A percentile compares a stretch with the other conserved stretches of the same genome.
These are phyloP conservation scores for Lottia gigantea DNA, from an alignment of 2,888 invertebrate genomes.

Conservation along the genomic window DNA sequence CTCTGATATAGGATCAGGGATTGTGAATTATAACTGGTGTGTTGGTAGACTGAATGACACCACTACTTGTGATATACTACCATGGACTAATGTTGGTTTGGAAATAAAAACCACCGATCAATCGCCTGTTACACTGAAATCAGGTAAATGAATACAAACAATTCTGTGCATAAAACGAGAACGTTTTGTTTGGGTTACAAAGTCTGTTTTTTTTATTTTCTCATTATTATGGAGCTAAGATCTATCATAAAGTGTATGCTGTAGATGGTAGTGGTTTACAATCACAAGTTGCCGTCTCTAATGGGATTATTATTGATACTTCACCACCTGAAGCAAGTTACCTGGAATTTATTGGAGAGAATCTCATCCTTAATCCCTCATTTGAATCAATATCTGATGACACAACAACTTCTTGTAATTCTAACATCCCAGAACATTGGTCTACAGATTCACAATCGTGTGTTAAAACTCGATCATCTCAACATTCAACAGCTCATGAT, in stretches of 20 bases:
- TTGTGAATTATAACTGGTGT: constrained; percentile 18
- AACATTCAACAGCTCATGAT: background rate
- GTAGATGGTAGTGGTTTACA: constrained; percentile 36
- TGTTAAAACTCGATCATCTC: background rate
- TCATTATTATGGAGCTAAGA: constrained; percentile 28
- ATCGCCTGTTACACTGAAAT: background rate
- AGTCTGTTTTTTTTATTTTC: no score
- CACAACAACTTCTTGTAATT: background rate
- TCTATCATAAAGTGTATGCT: constrained; percentile 38
- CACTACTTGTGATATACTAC: constrained; percentile 4
- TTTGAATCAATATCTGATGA: constrained; percentile 25
- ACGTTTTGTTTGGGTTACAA: no score
- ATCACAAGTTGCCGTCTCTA: constrained; percentile 37
- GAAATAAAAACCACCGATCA: background rate
- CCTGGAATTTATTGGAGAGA: constrained; percentile 25
- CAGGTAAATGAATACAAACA: constrained; percentile 1
- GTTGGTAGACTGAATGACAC: background rate
- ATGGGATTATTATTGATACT: constrained; percentile 40
- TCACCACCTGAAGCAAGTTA: constrained; percentile 32
- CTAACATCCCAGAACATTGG: constrained; percentile 6
- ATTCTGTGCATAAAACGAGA: background rate
- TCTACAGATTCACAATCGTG: background rate
- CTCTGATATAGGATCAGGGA: constrained; percentile 16
- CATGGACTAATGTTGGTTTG: constrained; percentile 9
- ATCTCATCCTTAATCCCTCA: constrained; percentile 34